Base-by-base conservation (phyloP, 2,888 invertebrate species). In the Plebejus argus region DNA sequence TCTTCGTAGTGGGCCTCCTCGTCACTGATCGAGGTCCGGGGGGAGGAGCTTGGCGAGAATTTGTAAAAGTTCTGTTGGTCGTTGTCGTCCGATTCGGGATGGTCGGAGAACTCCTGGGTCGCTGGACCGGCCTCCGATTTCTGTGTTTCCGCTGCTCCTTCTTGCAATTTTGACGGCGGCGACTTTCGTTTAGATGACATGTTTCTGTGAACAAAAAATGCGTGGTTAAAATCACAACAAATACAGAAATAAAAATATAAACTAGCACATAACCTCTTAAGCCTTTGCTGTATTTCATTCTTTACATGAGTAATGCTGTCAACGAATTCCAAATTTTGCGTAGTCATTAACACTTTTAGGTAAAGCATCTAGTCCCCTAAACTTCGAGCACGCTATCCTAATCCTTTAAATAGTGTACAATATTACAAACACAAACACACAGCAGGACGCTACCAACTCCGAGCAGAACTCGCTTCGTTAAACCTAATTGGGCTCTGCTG, bases 171-270 rank as follows among this genome's bases (percentile, higher is more conserved):
- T 86, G 97, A 98, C 91, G 98, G 98, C 92, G 98, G 98, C 92
- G 98, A 98, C 95, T 98, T 98, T 94, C 98, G 96, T 96, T 98
- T 98, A 95, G 98, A 98, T 96, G 98, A 98, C 98, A 98, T 98
- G 95, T 96, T 98, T 96, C 97, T 97, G 96, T 58, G 82, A 95
- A 96, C 91, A 95, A 94, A 91, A 76, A 20, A 6, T 28, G 39
- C 7, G 7, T 72, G 12, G 15, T 33, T 53, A 28, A 49, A 10
- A 20, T 6, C 49, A 35, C n/a, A n/a, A n/a, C n/a, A n/a, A n/a
- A n/a, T 7, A 33, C 53, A 49, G n/a, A 23, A 23, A 10, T 61
- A 12, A 23, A 15, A 4, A 15, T 49, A 15, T 49, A 4, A 49
- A 3, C 49, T 49, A 15, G 15, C 49, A 15, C 15, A 15, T 56